phyloP scores from a whole-genome alignment of 1,140 invertebrate species.

The Neelides sp. region DNA sequence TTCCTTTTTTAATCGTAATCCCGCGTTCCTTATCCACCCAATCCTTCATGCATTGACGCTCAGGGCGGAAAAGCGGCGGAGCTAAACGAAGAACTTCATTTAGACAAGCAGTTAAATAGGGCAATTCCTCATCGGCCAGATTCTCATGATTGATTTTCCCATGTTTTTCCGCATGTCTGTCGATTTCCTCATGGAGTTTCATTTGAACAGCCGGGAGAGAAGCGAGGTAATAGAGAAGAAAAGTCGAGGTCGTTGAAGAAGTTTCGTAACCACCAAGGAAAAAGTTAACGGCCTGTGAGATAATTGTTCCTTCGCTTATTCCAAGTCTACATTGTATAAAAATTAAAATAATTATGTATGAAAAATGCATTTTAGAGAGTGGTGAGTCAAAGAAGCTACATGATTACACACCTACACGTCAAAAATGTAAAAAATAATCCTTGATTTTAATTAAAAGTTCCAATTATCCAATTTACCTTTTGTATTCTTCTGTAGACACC shows the following conservation, averaged over 20 bases:
- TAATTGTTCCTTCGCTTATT: slow-evolving; percentile 49
- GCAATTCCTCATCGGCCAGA: slow-evolving; percentile 31
- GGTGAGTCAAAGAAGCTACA: no score
- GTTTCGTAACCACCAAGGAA: slow-evolving; percentile 55
- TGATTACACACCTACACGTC: no score
- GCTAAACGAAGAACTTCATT: slow-evolving; percentile 28
- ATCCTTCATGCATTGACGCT: slow-evolving; percentile 27
- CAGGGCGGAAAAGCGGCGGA: slow-evolving; percentile 18
- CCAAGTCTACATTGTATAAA: no score
- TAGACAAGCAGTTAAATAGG: slow-evolving; percentile 29
- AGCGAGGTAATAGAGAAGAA: slow-evolving; percentile 45
- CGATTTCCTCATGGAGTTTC: slow-evolving; percentile 44
- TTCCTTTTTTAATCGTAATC: slow-evolving; percentile 20
- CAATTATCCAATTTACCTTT: slow-evolving; percentile 1
- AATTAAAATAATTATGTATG: no score
- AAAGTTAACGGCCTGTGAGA: slow-evolving; percentile 50
- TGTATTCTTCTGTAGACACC: slow-evolving; percentile 2
- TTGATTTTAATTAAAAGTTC: no score
- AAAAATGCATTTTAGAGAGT: no score
- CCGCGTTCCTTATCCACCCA: slow-evolving; percentile 9
- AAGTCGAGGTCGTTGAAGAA: slow-evolving; percentile 42
- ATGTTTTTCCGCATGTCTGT: slow-evolving; percentile 31
- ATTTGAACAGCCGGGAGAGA: slow-evolving; percentile 44
- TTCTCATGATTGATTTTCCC: slow-evolving; percentile 33
- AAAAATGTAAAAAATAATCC: no score